These are phyloP conservation scores for Heterotilapia buettikoferi DNA, from an alignment of 2,113 vertebrate genomes.

Conservation along the genomic window DNA sequence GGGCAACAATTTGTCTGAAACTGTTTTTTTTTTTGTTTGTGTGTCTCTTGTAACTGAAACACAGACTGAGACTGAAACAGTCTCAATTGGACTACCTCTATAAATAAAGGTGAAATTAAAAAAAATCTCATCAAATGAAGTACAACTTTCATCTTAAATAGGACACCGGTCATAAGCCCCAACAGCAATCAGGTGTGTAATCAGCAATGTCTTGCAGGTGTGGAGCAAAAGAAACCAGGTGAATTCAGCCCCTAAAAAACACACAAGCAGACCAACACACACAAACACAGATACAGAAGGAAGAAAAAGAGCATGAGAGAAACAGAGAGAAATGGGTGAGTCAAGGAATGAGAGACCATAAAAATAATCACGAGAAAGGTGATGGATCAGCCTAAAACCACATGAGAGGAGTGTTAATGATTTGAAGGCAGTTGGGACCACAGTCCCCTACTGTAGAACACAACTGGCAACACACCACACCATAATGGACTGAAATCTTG, in stretches of 20 bases:
- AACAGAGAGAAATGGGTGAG: neutral
- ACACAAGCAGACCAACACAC: neutral
- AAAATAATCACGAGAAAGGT: neutral
- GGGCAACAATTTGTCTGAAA: neutral
- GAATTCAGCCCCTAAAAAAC: neutral
- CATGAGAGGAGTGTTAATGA: neutral
- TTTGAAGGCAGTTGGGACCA: neutral
- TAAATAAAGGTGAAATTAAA: neutral
- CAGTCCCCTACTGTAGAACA: neutral
- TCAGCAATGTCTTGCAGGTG: neutral
- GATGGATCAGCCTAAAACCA: neutral
- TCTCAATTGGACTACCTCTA: neutral
- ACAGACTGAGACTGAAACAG: neutral
- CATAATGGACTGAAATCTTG: neutral
- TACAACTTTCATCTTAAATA: neutral
- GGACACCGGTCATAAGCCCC: neutral
- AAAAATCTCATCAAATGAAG: neutral
- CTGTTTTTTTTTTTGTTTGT: neutral
- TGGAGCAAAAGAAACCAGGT: neutral
- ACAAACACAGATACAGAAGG: neutral
- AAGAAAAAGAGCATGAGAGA: neutral
- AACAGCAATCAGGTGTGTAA: neutral
- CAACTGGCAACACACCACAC: neutral
- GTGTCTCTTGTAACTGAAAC: neutral
- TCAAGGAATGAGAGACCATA: neutral